A percentile compares a stretch with the other conserved stretches of the same genome.
These are phyloP conservation scores for Oscheius sp. DNA, from an alignment of 2,888 invertebrate species.

Conservation along the genomic window DNA sequence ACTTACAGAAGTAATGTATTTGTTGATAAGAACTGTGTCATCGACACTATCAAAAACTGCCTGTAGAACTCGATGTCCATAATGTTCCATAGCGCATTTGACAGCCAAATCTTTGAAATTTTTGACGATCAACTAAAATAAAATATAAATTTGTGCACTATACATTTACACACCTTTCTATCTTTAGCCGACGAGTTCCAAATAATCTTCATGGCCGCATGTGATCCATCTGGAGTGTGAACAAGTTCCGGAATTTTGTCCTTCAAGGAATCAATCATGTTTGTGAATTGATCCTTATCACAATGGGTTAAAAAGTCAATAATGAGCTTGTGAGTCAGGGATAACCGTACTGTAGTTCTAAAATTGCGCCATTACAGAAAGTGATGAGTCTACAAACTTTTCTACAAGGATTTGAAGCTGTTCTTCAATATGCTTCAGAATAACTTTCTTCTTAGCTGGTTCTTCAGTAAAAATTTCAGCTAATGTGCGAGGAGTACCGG, in stretches of 20 bases:
- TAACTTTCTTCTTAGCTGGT: slow-evolving; percentile 75
- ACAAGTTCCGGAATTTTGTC: slow-evolving; percentile 79
- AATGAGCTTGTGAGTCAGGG: slow-evolving; percentile 85
- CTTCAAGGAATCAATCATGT: slow-evolving; percentile 83
- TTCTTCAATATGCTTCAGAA: slow-evolving; percentile 76
- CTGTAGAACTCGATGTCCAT: slow-evolving; percentile 83
- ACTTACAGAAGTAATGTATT: slow-evolving; percentile 78
- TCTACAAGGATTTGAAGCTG: slow-evolving; percentile 75
- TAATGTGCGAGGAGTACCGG: slow-evolving; percentile 73
- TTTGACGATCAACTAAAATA: slow-evolving; percentile 81
- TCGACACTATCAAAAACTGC: slow-evolving; percentile 89
- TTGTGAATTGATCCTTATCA: slow-evolving; percentile 77
- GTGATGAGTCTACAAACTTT: slow-evolving; percentile 74
- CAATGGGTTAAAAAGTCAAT: slow-evolving; percentile 85
- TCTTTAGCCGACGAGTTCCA: slow-evolving; percentile 83
- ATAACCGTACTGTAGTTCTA: slow-evolving; percentile 75
- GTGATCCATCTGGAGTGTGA: slow-evolving; percentile 80
- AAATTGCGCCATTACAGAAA: slow-evolving; percentile 7
- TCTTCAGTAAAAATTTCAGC: slow-evolving; percentile 80
- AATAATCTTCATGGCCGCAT: slow-evolving; percentile 85
- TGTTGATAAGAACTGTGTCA: slow-evolving; percentile 89
- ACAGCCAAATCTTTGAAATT: slow-evolving; percentile 86
- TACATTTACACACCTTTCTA: slow-evolving; percentile 52
- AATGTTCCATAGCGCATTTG: slow-evolving; percentile 86
- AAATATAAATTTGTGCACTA: background rate